Percentiles rank a stretch among this genome's conserved stretches.
Conservation (phyloP, 2,797 vertebrate species). For the Chromis chromis region DNA sequence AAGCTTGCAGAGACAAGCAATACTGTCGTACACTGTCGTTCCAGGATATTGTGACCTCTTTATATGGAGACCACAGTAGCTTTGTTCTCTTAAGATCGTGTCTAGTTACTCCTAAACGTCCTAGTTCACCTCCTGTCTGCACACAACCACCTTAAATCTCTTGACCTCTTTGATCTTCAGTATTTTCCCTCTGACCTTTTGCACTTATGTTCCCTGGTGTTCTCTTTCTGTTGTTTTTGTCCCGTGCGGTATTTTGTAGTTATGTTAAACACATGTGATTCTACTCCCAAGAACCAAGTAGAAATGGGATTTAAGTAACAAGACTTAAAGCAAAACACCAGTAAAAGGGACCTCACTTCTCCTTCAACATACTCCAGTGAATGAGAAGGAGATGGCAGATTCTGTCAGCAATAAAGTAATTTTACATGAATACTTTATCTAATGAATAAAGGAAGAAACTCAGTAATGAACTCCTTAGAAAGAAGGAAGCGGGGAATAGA, state of each 20-base stretch:
- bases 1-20: constrained; percentile 43
- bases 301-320: constrained; percentile 23
- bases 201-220: constrained; percentile 18
- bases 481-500: neutral
- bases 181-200: constrained; percentile 24
- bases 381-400: constrained; percentile 68
- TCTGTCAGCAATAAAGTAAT: constrained; percentile 56
- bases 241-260: constrained; percentile 23
- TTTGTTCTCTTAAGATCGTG: constrained; percentile 12
- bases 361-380: constrained; percentile 41
- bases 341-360: constrained; percentile 9
- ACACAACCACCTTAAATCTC: constrained; percentile 10
- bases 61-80: neutral
- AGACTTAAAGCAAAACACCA: constrained; percentile 15
- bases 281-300: constrained; percentile 18
- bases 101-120: constrained; percentile 7
- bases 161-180: constrained; percentile 29
- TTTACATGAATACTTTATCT: constrained; percentile 34
- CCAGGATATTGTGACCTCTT: constrained; percentile 60
- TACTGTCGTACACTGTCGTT: constrained; percentile 46
- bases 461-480: constrained; percentile 2
- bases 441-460: constrained; percentile 18
- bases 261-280: constrained; percentile 36
- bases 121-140: neutral
- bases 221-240: constrained; percentile 31